These are phyloP conservation scores for Pangasius djambal DNA, from an alignment of 2,797 vertebrate genomes.

Conservation along the genomic window DNA sequence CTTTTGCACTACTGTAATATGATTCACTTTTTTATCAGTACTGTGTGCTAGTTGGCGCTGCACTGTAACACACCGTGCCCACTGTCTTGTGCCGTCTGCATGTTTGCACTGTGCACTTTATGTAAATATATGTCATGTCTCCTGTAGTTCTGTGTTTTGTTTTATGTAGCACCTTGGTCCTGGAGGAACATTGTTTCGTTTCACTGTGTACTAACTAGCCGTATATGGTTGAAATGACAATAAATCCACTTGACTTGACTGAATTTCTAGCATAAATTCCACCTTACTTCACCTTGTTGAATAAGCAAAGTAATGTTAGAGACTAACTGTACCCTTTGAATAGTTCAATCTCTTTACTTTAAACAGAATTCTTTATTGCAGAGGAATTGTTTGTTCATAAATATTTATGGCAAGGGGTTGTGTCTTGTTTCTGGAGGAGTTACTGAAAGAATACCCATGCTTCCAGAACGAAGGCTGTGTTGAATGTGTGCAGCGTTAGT, in stretches of 20 bases:
- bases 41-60: too few species aligned
- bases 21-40: too few species aligned
- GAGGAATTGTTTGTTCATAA: slow-evolving; percentile 55
- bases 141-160: too few species aligned
- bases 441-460: slow-evolving; percentile 40
- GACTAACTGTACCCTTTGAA: neutral
- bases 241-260: neutral
- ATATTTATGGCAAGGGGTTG: slow-evolving; percentile 63
- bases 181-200: too few species aligned
- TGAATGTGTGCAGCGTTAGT: slow-evolving; percentile 28
- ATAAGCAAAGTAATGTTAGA: neutral
- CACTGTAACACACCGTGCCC: too few species aligned
- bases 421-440: neutral
- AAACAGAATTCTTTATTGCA: slow-evolving; percentile 1
- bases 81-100: too few species aligned
- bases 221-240: too few species aligned
- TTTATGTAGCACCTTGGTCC: too few species aligned
- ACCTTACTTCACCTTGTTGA: neutral
- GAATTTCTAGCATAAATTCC: neutral
- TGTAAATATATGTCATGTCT: too few species aligned
- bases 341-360: neutral
- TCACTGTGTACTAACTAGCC: too few species aligned
- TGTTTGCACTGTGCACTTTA: too few species aligned
- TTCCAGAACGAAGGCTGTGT: slow-evolving; percentile 10
- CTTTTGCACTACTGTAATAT: too few species aligned